Evolutionary conservation across 2,113 vertebrate species (phyloP), one percentile per base, ranked within the genome.

Genomic region (Gila orcuttii): DNA sequence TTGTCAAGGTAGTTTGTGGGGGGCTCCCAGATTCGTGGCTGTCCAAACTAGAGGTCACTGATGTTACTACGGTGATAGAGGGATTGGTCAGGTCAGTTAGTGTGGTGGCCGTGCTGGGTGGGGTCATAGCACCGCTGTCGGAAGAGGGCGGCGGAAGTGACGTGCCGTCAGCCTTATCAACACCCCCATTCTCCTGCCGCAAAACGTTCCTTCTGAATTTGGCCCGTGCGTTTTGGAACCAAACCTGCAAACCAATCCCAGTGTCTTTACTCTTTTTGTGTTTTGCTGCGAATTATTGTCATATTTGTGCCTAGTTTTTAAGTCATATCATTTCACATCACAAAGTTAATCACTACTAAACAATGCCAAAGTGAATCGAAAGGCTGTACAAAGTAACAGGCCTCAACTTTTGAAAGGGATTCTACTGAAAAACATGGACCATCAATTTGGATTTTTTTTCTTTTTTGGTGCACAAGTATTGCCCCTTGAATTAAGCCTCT

Each of bases 161-260:
- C 93, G 97, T 94, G 96, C 98, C 98, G 88, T 99, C 98, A 94
- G 97, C 97, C 96, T 99, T 99, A 97, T 99, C 98, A 95, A 97
- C 97, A 96, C 96, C 98, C 97, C 98, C 98, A 95, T 97, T 99
- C 97, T 99, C 98, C 97, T 99, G 98, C 95, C 98, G 98, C 97
- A 99, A 98, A 97, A 99, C 97, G 96, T 99, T 99, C 97, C 98
- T 98, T 98, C 98, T 97, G 98, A 99, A 99, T 99, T 99, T 99
- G 97, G 98, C 98, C 96, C 98, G 95, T 93, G 98, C 98, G 96
- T 99, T 99, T 99, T 99, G 98, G 97, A 99, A 99, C 98, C 98
- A 99, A 96, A 99, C 98, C 98, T 99, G 98, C 96, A 99, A 99
- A 99, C 98, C 98, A 99, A 99, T 97, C 97, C 98, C 97, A 98